Evolutionary conservation across 2,888 invertebrate genomes (phyloP).

Genomic region (Cremastinae sp.): DNA sequence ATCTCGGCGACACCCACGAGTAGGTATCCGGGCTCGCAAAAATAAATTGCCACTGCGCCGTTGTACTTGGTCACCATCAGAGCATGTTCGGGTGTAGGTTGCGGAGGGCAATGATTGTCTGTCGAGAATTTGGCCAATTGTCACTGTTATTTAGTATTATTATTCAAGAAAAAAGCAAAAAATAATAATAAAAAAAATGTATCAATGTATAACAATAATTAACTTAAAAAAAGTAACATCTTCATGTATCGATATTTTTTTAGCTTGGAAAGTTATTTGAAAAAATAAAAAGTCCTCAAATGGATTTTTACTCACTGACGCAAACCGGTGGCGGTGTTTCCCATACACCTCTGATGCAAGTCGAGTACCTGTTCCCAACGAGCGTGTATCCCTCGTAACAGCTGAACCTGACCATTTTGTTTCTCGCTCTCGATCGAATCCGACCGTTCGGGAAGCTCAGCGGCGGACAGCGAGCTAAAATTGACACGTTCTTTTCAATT

Average conservation of each 20-base stretch:
- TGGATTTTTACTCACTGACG: conserved; percentile 85
- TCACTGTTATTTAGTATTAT: background rate
- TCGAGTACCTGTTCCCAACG: conserved; percentile 86
- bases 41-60: conserved; percentile 84
- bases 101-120: conserved; percentile 84
- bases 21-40: conserved; percentile 85
- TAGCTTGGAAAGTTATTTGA: background rate
- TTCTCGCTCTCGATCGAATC: conserved; percentile 80
- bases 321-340: conserved; percentile 86
- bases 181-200: too few species aligned
- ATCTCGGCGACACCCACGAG: conserved; percentile 83
- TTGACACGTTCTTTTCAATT: conserved; percentile 43
- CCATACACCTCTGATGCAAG: conserved; percentile 88
- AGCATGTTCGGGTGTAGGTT: conserved; percentile 81
- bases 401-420: conserved; percentile 83
- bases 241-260: too few species aligned
- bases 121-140: conserved; percentile 61
- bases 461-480: conserved; percentile 75
- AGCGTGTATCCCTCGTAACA: conserved; percentile 84
- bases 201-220: too few species aligned
- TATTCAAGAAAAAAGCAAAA: too few species aligned
- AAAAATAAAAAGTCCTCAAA: background rate
- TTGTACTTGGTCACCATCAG: conserved; percentile 81
- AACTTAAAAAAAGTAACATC: too few species aligned
- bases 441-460: conserved; percentile 81